A percentile compares a stretch with the other conserved stretches of the same genome.
phyloP scores from a whole-genome alignment of 2,888 invertebrate species.

The Molorchus minor region DNA sequence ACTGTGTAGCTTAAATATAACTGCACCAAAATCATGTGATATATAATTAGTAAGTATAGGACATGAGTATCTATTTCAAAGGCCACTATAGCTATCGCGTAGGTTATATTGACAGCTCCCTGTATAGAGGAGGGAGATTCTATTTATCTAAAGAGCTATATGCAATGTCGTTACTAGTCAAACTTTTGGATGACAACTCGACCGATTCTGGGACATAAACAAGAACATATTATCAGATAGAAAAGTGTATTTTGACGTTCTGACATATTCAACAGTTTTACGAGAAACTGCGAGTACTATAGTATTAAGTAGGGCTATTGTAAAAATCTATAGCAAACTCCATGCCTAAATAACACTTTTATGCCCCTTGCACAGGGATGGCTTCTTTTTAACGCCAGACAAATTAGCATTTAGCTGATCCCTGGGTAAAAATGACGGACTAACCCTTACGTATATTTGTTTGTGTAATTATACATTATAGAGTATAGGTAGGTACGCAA shows the following conservation, averaged over 20 bases:
- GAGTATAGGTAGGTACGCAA: constrained; percentile 50
- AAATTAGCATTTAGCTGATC: constrained; percentile 48
- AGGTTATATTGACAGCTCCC: constrained; percentile 51
- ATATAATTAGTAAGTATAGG: constrained; percentile 50
- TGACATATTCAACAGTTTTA: neutral
- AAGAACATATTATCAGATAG: too few species aligned
- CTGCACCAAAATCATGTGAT: constrained; percentile 42
- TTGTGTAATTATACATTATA: constrained; percentile 34
- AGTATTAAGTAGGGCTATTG: constrained; percentile 29
- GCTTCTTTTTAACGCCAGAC: constrained; percentile 52
- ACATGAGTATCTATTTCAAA: constrained; percentile 55
- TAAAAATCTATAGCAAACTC: constrained; percentile 42
- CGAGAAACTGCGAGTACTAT: constrained; percentile 11
- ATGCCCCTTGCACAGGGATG: constrained; percentile 48
- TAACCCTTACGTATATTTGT: constrained; percentile 50
- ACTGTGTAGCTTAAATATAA: constrained; percentile 42
- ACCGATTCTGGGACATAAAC: constrained; percentile 33
- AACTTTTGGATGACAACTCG: constrained; percentile 31
- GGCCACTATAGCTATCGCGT: constrained; percentile 57
- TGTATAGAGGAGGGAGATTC: constrained; percentile 57
- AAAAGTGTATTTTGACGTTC: too few species aligned
- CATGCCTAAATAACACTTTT: constrained; percentile 45
- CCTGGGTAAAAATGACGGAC: constrained; percentile 54
- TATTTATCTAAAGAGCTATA: constrained; percentile 53
- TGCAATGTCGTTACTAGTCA: constrained; percentile 58